Conservation (phyloP, 2,888 invertebrate genomes). For the Leptodirus hochenwartii region DNA sequence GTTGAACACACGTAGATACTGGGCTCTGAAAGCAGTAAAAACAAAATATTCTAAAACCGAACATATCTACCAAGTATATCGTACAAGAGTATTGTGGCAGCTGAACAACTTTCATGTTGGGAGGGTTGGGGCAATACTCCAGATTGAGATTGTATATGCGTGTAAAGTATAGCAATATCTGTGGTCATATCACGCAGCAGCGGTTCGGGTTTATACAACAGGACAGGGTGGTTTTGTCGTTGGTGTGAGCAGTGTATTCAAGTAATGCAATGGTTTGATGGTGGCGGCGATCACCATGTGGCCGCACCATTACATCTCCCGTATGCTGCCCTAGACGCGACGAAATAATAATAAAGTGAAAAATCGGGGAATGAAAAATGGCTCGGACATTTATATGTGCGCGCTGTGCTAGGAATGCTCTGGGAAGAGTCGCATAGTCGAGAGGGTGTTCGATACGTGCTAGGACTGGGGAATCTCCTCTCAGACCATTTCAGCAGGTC, state of each 20-base stretch:
- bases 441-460: no score
- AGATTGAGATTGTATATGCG: no score
- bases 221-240: no score
- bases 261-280: slow-evolving; percentile 3
- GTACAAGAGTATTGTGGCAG: no score
- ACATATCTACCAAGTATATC: no score
- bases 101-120: no score
- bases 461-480: slow-evolving; percentile 8
- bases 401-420: slow-evolving; percentile 9
- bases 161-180: slow-evolving; percentile 16
- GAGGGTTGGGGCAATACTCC: no score
- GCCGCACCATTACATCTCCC: slow-evolving; percentile 25
- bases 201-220: no score
- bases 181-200: slow-evolving; percentile 20
- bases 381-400: slow-evolving; percentile 27
- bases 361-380: slow-evolving; percentile 28
- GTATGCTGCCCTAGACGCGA: slow-evolving; percentile 18
- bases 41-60: no score
- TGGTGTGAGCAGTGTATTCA: no score
- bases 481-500: slow-evolving; percentile 1
- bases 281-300: slow-evolving; percentile 24
- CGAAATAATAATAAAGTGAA: slow-evolving; percentile 28
- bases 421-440: slow-evolving; percentile 18
- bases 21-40: slow-evolving; percentile 57
- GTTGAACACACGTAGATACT: slow-evolving; percentile 87